A percentile compares a stretch with the other conserved stretches of the same genome.
Evolutionary conservation across 2,113 vertebrate species (phyloP).

Genomic region (Pagrus major): DNA sequence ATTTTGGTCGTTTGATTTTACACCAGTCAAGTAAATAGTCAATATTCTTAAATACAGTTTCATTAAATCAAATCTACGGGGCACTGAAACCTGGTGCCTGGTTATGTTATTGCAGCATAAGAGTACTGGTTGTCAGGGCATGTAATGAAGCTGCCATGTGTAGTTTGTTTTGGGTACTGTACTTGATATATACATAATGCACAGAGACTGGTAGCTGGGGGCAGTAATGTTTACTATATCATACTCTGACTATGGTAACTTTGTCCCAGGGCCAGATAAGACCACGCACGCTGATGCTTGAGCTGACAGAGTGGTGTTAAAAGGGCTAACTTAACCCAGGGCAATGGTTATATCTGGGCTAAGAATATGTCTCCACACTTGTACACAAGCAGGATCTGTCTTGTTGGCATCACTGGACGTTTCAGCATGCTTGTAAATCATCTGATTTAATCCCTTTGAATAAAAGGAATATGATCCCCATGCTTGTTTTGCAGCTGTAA

Average conservation of each 20-base stretch:
- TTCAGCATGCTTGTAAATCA: slow-evolving; percentile 33
- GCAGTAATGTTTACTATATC: not conserved
- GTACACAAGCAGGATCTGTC: slow-evolving; percentile 29
- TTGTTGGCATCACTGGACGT: slow-evolving; percentile 21
- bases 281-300: not conserved
- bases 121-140: not conserved
- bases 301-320: slow-evolving; percentile 12
- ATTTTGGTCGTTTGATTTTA: not conserved
- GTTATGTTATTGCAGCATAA: not conserved
- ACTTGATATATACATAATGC: not conserved
- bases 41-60: not conserved
- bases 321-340: not conserved
- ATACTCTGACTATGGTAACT: not conserved
- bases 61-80: not conserved
- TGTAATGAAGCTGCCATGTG: not conserved
- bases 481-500: slow-evolving; percentile 60
- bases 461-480: slow-evolving; percentile 36
- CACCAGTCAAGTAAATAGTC: not conserved
- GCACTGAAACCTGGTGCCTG: not conserved
- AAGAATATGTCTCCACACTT: slow-evolving; percentile 29
- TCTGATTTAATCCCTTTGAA: slow-evolving; percentile 51
- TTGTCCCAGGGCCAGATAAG: not conserved
- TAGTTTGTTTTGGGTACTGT: not conserved
- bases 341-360: slow-evolving; percentile 3
- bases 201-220: not conserved